A percentile compares a stretch with the other conserved stretches of the same genome.
phyloP scores from a whole-genome alignment of 2,113 vertebrate species.

The Ramphastos sulfuratus region DNA sequence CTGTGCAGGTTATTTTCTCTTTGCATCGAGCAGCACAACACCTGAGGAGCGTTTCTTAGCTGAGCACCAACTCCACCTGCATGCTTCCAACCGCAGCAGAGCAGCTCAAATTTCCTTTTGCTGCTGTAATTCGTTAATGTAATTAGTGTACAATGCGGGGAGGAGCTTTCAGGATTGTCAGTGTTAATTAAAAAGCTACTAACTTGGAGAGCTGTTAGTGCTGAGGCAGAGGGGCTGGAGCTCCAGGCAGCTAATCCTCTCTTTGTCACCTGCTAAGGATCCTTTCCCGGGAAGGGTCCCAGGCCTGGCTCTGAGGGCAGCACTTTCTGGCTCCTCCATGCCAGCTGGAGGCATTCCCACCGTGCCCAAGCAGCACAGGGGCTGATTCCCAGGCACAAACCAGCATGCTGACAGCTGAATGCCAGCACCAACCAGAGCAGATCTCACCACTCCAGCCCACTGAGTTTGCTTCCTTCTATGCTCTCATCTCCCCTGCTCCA shows the following conservation, averaged over 20 bases:
- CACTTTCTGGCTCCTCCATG: background rate
- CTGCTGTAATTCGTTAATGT: slow-evolving; percentile 71
- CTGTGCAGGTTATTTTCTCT: slow-evolving; percentile 49
- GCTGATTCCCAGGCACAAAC: background rate
- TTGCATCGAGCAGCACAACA: slow-evolving; percentile 69
- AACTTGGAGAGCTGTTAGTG: slow-evolving; percentile 73
- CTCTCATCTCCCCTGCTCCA: background rate
- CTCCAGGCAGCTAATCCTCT: slow-evolving; percentile 51
- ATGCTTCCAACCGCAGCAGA: slow-evolving; percentile 72
- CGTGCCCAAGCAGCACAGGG: background rate
- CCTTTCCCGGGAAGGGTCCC: background rate
- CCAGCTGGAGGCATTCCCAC: background rate
- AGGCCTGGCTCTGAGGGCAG: no score
- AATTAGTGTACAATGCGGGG: slow-evolving; percentile 68
- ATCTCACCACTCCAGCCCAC: background rate
- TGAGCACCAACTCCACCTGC: slow-evolving; percentile 65
- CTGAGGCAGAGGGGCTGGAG: slow-evolving; percentile 16
- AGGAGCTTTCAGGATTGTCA: slow-evolving; percentile 69
- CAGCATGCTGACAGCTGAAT: background rate
- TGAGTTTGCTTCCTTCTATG: background rate
- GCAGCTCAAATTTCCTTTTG: slow-evolving; percentile 72
- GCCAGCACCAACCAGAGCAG: background rate
- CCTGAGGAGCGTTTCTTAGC: slow-evolving; percentile 70
- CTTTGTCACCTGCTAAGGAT: slow-evolving; percentile 59
- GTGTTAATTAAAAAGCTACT: slow-evolving; percentile 79